Conservation (phyloP, 2,113 vertebrate species). For the Ptyas mucosa region DNA sequence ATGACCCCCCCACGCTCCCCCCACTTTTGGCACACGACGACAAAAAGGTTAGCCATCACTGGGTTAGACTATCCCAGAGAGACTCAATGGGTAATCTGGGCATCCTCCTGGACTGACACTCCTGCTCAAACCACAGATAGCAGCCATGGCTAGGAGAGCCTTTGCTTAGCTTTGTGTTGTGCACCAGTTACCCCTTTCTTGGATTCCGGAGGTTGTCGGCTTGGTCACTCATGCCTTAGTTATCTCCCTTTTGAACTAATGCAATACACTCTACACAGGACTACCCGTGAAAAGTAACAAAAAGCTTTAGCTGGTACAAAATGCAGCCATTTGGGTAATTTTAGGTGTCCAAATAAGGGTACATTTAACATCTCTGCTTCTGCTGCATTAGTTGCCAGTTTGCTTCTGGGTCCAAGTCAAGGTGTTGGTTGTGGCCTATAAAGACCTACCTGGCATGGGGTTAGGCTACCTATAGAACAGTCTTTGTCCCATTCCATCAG, state of each 20-base stretch:
- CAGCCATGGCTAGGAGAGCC: neutral
- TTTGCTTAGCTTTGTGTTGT: neutral
- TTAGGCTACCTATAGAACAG: neutral
- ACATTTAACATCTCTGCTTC: neutral
- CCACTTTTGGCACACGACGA: too few relatives aligned
- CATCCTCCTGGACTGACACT: too few relatives aligned
- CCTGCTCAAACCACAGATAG: too few relatives aligned
- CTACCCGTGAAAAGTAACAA: neutral
- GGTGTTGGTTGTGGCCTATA: neutral
- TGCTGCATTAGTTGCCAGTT: neutral
- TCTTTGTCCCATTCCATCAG: neutral
- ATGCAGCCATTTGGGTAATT: neutral
- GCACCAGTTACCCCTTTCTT: neutral
- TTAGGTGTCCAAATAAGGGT: neutral
- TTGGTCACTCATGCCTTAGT: neutral
- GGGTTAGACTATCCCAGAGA: neutral
- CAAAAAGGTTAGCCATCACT: too few relatives aligned
- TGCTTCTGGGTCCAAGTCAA: neutral
- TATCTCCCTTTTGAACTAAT: neutral
- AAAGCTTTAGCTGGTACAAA: neutral
- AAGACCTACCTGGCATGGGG: neutral
- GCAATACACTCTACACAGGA: too few relatives aligned
- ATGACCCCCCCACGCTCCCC: too few relatives aligned
- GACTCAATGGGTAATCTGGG: too few relatives aligned
- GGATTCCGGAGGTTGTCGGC: neutral